phyloP scores from a whole-genome alignment of 2,888 invertebrate genomes.

The Chloroclysta siterata region DNA sequence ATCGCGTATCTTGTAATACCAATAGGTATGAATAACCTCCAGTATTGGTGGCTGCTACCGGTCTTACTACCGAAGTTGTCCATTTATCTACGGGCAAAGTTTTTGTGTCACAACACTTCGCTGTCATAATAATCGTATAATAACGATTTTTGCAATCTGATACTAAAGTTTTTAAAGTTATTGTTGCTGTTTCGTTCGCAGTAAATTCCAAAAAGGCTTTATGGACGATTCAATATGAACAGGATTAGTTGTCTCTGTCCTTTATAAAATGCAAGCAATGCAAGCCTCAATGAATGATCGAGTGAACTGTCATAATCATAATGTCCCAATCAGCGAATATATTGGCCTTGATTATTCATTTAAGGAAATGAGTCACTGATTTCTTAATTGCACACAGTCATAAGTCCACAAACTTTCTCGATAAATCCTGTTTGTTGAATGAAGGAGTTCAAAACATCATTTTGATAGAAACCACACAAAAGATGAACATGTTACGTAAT shows the following conservation, averaged over 20 bases:
- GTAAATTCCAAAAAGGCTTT: constrained; percentile 16
- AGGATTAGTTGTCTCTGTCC: constrained; percentile 46
- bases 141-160: constrained; percentile 54
- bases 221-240: constrained; percentile 11
- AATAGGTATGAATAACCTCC: constrained; percentile 53
- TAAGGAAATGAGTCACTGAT: constrained; percentile 56
- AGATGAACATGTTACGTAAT: constrained; percentile 47
- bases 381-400: constrained; percentile 28
- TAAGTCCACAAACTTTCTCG: constrained; percentile 37
- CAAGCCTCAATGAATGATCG: constrained; percentile 44
- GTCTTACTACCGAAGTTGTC: constrained; percentile 68
- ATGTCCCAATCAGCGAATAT: constrained; percentile 45
- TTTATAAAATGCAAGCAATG: constrained; percentile 46
- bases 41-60: constrained; percentile 70
- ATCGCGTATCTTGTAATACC: constrained; percentile 54
- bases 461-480: constrained; percentile 34
- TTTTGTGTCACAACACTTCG: constrained; percentile 65
- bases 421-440: constrained; percentile 18
- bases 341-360: constrained; percentile 55
- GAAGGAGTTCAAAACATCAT: constrained; percentile 8
- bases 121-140: constrained; percentile 58
- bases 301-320: constrained; percentile 51
- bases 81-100: constrained; percentile 61
- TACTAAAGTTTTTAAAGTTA: constrained; percentile 44
- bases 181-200: constrained; percentile 22